These are phyloP conservation scores for Lepidurus couesii DNA, from an alignment of 1,140 invertebrate species.

Conservation along the genomic window DNA sequence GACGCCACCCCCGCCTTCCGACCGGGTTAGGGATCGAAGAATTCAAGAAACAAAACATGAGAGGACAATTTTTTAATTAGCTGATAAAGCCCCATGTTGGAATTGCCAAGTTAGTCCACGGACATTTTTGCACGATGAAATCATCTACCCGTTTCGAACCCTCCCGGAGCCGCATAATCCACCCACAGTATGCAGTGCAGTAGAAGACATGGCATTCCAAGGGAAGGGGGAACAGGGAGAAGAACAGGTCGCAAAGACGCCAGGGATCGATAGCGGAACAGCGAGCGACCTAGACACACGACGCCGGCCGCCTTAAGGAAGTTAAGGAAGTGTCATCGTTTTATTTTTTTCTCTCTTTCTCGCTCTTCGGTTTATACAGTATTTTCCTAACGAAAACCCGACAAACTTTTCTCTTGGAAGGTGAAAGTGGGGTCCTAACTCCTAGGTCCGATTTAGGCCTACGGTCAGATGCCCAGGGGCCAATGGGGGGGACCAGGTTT, in stretches of 20 bases:
- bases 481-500: neutral
- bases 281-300: neutral
- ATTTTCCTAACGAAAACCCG: neutral
- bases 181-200: neutral
- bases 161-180: neutral
- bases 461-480: neutral
- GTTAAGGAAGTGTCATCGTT: neutral
- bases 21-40: neutral
- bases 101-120: neutral
- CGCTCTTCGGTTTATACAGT: neutral
- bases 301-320: neutral
- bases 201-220: neutral
- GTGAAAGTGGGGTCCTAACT: neutral
- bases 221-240: neutral
- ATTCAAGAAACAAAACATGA: neutral
- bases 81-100: neutral
- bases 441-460: neutral
- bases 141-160: neutral
- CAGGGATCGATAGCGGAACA: neutral
- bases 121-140: conserved; percentile 6
- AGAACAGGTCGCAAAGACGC: conserved; percentile 2
- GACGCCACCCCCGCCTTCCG: neutral
- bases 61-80: conserved; percentile 6
- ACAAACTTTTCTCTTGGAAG: neutral
- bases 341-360: neutral